Conservation (phyloP, 30 jellyfish, hydroid and myxozoan species). For the Euphysa ruthae region DNA sequence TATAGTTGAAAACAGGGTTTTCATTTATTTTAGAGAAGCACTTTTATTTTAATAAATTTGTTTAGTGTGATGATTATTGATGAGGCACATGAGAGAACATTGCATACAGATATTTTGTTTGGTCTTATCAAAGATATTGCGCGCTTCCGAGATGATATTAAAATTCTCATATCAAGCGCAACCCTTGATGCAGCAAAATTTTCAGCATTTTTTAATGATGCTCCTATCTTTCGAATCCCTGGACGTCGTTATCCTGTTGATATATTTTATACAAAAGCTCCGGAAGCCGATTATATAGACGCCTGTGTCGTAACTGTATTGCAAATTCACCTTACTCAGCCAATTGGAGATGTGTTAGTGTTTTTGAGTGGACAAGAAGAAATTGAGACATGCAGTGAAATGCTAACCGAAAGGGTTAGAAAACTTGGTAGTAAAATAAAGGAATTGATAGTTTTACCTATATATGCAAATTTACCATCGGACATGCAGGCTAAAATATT, state of each 20-base stretch:
- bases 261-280: slow-evolving; percentile 95
- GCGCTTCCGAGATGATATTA: slow-evolving; percentile 85
- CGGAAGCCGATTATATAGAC: slow-evolving; percentile 97
- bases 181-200: slow-evolving; percentile 98
- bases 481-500: slow-evolving; percentile 98
- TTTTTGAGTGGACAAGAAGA: slow-evolving; percentile 98
- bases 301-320: slow-evolving; percentile 98
- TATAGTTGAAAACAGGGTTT: too few relatives aligned
- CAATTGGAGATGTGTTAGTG: slow-evolving; percentile 93
- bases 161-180: slow-evolving; percentile 95
- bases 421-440: slow-evolving; percentile 85
- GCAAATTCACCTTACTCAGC: slow-evolving; percentile 97
- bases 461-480: slow-evolving; percentile 95
- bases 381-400: slow-evolving; percentile 90
- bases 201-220: slow-evolving; percentile 96
- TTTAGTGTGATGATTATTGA: slow-evolving; percentile 85
- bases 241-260: slow-evolving; percentile 99
- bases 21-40: too few relatives aligned
- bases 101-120: slow-evolving; percentile 94
- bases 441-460: slow-evolving; percentile 82
- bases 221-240: slow-evolving; percentile 98
- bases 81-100: slow-evolving; percentile 98
- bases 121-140: slow-evolving; percentile 98
- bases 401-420: slow-evolving; percentile 73
- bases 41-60: not conserved